These are phyloP conservation scores for Rhamnusium bicolor DNA, from an alignment of 2,888 invertebrate species.

Conservation along the genomic window DNA sequence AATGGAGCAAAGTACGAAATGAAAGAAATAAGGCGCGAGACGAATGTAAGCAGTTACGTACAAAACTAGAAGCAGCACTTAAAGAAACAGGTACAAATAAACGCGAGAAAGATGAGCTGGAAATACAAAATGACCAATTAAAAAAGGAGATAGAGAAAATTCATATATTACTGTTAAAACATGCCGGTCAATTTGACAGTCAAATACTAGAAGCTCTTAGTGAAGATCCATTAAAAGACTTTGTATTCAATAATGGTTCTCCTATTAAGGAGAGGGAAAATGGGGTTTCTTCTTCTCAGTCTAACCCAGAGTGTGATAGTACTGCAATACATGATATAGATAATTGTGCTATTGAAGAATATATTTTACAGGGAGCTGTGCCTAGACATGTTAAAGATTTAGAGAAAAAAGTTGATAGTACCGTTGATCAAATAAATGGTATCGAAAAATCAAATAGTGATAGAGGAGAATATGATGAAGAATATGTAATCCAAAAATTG, in stretches of 20 bases:
- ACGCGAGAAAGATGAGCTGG: constrained; percentile 85
- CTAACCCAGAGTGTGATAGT: constrained; percentile 67
- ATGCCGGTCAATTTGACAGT: constrained; percentile 80
- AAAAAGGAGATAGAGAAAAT: constrained; percentile 89
- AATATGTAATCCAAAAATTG: constrained; percentile 76
- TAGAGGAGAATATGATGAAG: constrained; percentile 70
- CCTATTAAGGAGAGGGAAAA: constrained; percentile 63
- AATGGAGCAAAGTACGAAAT: constrained; percentile 95
- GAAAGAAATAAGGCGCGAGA: constrained; percentile 95
- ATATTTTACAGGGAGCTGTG: constrained; percentile 77
- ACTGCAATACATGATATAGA: constrained; percentile 63
- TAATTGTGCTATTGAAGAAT: constrained; percentile 73
- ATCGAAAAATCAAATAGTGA: constrained; percentile 39
- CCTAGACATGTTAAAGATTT: constrained; percentile 73
- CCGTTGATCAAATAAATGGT: constrained; percentile 40
- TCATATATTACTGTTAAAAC: constrained; percentile 78
- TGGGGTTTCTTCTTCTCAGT: constrained; percentile 62
- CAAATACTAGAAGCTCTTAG: constrained; percentile 72
- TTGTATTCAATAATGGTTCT: constrained; percentile 65
- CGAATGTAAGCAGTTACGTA: constrained; percentile 87
- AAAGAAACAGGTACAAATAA: constrained; percentile 84
- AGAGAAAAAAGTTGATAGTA: constrained; percentile 45
- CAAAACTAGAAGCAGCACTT: constrained; percentile 83
- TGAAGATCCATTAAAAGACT: constrained; percentile 70
- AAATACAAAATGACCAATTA: constrained; percentile 82